A percentile compares a stretch with the other conserved stretches of the same genome.
phyloP scores from a whole-genome alignment of 2,888 invertebrate species.

The Eucera pruinosa region DNA sequence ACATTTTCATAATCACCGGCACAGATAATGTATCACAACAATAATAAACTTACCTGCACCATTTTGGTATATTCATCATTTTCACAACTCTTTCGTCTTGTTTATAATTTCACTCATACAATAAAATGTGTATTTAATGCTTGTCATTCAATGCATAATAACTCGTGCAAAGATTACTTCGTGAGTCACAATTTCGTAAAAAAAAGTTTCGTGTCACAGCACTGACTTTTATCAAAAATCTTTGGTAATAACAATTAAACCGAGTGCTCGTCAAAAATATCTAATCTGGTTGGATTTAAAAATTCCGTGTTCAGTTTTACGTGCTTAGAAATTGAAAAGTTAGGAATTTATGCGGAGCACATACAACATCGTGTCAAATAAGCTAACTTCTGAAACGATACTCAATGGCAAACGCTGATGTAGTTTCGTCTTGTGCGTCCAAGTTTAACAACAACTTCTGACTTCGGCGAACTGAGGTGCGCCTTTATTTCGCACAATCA shows the following conservation, averaged over 20 bases:
- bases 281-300: background rate
- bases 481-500: background rate
- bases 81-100: background rate
- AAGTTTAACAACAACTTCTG: conserved; percentile 44
- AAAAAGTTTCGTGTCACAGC: background rate
- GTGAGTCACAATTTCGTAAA: background rate
- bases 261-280: background rate
- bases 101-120: background rate
- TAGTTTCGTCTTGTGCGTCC: background rate
- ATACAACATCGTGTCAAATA: conserved; percentile 1
- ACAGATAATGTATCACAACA: too few species aligned
- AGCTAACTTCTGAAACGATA: conserved; percentile 12
- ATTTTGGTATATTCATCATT: background rate
- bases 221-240: background rate
- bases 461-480: background rate
- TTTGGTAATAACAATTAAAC: background rate
- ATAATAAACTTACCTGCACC: conserved; percentile 8
- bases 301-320: background rate
- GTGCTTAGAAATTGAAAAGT: background rate
- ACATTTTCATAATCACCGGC: too few species aligned
- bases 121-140: background rate
- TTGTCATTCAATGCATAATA: background rate
- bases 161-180: background rate
- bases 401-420: conserved; percentile 11
- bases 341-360: background rate